phyloP scores from a whole-genome alignment of 2,888 invertebrate genomes.

The Lepidocyrtinus sp. region DNA sequence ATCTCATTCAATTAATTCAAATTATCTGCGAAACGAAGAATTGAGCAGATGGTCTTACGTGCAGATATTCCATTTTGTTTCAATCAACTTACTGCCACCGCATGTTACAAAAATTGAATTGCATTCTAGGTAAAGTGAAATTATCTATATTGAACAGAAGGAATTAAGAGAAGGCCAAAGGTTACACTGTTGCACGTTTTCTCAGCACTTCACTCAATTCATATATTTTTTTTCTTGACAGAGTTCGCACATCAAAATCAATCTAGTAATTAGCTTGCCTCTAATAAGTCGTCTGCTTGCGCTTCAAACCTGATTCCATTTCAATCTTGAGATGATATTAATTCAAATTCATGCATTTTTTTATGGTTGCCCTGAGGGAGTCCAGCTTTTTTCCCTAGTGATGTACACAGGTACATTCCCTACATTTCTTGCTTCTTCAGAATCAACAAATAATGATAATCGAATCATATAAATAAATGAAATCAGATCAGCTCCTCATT shows the following conservation, averaged over 20 bases:
- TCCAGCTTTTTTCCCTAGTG: conserved; percentile 29
- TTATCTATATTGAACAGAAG: conserved; percentile 33
- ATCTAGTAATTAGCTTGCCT: conserved; percentile 54
- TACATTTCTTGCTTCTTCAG: background rate
- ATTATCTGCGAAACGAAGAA: background rate
- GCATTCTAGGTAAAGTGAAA: too few relatives aligned
- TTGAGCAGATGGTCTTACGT: conserved; percentile 3
- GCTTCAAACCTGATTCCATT: conserved; percentile 19
- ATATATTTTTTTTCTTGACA: conserved; percentile 16
- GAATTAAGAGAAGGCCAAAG: background rate
- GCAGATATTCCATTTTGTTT: background rate
- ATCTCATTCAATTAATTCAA: conserved; percentile 9
- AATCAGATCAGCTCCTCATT: conserved; percentile 1
- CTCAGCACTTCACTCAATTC: conserved; percentile 3
- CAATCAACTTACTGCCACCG: background rate
- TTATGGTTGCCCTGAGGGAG: conserved; percentile 49
- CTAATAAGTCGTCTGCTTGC: conserved; percentile 27
- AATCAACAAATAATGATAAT: conserved; percentile 34
- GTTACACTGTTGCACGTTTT: background rate
- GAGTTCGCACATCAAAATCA: conserved; percentile 55
- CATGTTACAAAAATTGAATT: background rate
- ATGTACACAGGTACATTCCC: background rate
- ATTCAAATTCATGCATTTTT: conserved; percentile 45
- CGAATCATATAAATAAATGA: conserved; percentile 28
- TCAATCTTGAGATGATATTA: conserved; percentile 6